phyloP scores from a whole-genome alignment of 2,797 vertebrate genomes.

The Acanthurus leucopareius region DNA sequence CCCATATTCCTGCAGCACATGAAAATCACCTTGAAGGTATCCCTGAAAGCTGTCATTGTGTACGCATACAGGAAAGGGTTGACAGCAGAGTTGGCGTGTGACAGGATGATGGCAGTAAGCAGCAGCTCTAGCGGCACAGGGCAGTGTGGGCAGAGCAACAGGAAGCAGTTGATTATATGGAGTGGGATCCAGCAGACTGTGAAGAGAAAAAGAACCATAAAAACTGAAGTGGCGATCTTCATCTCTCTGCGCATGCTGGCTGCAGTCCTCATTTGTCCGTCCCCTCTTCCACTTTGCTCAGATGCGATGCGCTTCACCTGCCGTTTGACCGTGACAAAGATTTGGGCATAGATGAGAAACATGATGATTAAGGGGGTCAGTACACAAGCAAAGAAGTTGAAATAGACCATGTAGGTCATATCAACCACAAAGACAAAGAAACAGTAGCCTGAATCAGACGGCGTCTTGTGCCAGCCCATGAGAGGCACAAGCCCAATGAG shows the following conservation, averaged over 20 bases:
- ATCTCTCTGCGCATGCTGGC: conserved; percentile 75
- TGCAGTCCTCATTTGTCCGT: conserved; percentile 48
- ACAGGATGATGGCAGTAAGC: conserved; percentile 85
- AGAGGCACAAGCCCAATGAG: conserved; percentile 81
- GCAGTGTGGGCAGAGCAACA: conserved; percentile 82
- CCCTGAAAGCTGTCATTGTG: conserved; percentile 86
- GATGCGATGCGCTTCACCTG: conserved; percentile 77
- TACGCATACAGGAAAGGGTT: conserved; percentile 85
- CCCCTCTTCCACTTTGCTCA: conserved; percentile 50
- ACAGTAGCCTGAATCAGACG: conserved; percentile 69
- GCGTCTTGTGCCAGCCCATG: conserved; percentile 87
- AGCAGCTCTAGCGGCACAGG: conserved; percentile 80
- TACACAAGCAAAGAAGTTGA: conserved; percentile 81
- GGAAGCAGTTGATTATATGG: conserved; percentile 87
- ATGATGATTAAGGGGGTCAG: conserved; percentile 82
- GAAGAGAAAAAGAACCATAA: conserved; percentile 88
- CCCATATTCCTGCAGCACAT: conserved; percentile 67
- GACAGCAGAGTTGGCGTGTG: conserved; percentile 87
- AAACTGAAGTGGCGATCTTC: conserved; percentile 84
- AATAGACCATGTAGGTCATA: conserved; percentile 85
- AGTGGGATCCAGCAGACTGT: conserved; percentile 87
- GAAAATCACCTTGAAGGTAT: conserved; percentile 84
- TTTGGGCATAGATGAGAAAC: conserved; percentile 85
- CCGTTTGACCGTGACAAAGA: conserved; percentile 80
- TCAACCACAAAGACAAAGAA: conserved; percentile 82